Evolutionary conservation across 2,113 vertebrate genomes (phyloP).

Genomic region (Festucalex cinctus): DNA sequence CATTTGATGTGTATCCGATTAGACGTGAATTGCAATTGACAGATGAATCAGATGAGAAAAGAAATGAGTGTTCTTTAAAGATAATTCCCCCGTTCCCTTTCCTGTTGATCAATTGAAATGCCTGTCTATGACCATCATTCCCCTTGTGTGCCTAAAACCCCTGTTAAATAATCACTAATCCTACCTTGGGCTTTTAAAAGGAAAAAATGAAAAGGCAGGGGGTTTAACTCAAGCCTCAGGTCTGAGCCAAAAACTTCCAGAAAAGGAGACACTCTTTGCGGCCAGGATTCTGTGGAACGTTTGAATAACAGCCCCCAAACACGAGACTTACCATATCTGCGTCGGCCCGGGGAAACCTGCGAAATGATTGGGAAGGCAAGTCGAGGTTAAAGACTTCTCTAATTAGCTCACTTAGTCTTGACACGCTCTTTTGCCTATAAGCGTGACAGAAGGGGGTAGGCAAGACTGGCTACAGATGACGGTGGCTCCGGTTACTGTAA

Average conservation of each 20-base stretch:
- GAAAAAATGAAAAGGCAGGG: too few relatives aligned
- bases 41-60: too few relatives aligned
- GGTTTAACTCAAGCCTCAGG: slow-evolving; percentile 16
- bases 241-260: slow-evolving; percentile 59
- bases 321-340: slow-evolving; percentile 25
- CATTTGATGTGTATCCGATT: too few relatives aligned
- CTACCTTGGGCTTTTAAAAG: slow-evolving; percentile 29
- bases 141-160: background rate
- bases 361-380: slow-evolving; percentile 1
- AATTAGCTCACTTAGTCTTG: slow-evolving; percentile 22
- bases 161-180: slow-evolving; percentile 36
- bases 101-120: background rate
- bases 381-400: slow-evolving; percentile 6
- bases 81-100: background rate
- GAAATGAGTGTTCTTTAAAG: background rate
- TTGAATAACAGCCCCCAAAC: slow-evolving; percentile 33
- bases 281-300: slow-evolving; percentile 46
- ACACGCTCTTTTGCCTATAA: slow-evolving; percentile 18
- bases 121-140: background rate
- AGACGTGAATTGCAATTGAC: too few relatives aligned
- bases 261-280: slow-evolving; percentile 63
- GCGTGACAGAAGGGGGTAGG: slow-evolving; percentile 5
- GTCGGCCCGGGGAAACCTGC: background rate
- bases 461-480: background rate
- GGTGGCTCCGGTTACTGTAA: too few relatives aligned